Evolutionary conservation across 1,140 invertebrate genomes (phyloP), one percentile per base, ranked within the genome.

Genomic region (Drosophila ironensis): DNA sequence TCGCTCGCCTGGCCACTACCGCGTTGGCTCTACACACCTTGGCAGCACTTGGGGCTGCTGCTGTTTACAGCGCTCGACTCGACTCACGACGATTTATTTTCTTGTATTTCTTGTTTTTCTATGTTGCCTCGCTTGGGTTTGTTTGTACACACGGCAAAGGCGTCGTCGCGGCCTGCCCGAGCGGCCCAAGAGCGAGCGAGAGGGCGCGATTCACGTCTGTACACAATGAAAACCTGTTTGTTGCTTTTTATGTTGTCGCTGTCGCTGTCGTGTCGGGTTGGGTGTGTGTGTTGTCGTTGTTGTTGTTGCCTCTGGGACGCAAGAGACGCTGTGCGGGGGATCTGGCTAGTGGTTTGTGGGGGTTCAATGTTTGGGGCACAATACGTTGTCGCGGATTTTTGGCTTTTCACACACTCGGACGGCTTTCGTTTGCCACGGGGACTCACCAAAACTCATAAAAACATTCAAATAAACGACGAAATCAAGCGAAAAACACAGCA

Each of bases 221-320:
- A 86, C 80, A 84, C 78, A 84, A 78, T 86, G 77, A 84, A 84
- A 84, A 84, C 78, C 78, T 84, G 78, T 86, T 84, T 84, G 80
- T 80, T 84, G 80, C 80, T 80, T 74, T 70, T 46, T 71, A 70
- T 72, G 53, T 20, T 60, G 11, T n/a, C 68, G 53, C 16, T 41
- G 53, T n/a, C n/a, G n/a, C n/a, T n/a, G n/a, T n/a, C n/a, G n/a
- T 44, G 41, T 61, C 51, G 40, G 45, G 67, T 37, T 54, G 61
- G 56, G 68, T 72, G 78, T 77, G 72, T n/a, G n/a, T n/a, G n/a
- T 73, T 56, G 51, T 53, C 30, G 53, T n/a, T n/a, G n/a, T 33
- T 33, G 30, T 30, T 30, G 28, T 57, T 33, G 56, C 19, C 41
- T 37, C 64, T 50, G 33, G 38, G 42, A n/a, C 33, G 6, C 12